phyloP scores from a whole-genome alignment of 53 echinoderm and acorn worm species.

The Temnopleurus reevesii region DNA sequence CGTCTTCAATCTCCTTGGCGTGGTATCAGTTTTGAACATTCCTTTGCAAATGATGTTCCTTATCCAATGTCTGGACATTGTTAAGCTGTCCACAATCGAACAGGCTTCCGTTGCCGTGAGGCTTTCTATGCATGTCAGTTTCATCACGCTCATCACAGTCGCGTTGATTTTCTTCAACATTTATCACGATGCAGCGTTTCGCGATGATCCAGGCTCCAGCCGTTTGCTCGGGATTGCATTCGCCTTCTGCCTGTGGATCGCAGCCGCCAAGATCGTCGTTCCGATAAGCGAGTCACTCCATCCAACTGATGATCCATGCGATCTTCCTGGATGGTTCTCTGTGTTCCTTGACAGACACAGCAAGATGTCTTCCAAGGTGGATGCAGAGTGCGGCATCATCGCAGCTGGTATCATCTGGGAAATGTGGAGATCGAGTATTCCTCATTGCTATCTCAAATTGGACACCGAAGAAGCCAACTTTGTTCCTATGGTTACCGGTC shows the following conservation, averaged over 20 bases:
- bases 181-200: slow-evolving; percentile 1
- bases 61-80: not conserved
- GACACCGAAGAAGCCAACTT: not conserved
- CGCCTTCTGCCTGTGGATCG: not conserved
- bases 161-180: slow-evolving; percentile 1
- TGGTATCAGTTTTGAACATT: not conserved
- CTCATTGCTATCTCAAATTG: not conserved
- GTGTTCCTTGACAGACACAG: not conserved
- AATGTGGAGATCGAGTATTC: not conserved
- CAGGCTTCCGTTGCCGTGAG: not conserved
- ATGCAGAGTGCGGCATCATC: not conserved
- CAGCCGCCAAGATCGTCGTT: not conserved
- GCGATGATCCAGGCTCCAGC: not conserved
- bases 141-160: not conserved
- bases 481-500: not conserved
- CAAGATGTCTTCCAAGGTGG: not conserved
- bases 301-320: not conserved
- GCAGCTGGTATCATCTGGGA: not conserved
- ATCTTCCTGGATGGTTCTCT: not conserved
- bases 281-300: not conserved
- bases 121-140: not conserved
- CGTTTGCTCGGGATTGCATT: not conserved
- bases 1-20: not conserved
- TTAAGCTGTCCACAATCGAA: not conserved
- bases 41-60: not conserved